phyloP scores from a whole-genome alignment of 1,140 invertebrate species.

The Holcopasites calliopsidis region DNA sequence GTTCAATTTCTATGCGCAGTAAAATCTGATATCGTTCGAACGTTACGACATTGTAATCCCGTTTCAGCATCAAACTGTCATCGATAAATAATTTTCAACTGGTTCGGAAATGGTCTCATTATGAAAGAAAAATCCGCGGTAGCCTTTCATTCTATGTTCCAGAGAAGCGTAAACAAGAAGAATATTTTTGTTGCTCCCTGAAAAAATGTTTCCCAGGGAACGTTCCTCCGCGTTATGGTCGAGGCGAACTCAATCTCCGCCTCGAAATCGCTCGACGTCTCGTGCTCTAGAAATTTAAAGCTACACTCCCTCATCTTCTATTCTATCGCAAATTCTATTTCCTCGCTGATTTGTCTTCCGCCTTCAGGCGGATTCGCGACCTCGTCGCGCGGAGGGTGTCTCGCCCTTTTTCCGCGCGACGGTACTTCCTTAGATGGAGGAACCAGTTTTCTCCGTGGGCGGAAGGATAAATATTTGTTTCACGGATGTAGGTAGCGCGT shows the following conservation, averaged over 20 bases:
- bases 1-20: background rate
- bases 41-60: background rate
- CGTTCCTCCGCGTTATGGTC: background rate
- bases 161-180: background rate
- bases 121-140: too few relatives aligned
- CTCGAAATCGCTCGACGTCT: conserved; percentile 6
- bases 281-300: background rate
- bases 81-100: background rate
- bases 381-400: background rate
- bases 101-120: background rate
- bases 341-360: conserved; percentile 22
- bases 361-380: background rate
- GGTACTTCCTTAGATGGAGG: background rate
- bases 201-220: background rate
- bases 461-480: conserved; percentile 33
- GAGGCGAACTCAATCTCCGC: background rate
- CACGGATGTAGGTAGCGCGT: background rate
- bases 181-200: background rate
- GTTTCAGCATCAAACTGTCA: background rate
- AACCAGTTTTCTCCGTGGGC: background rate
- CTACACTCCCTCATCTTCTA: conserved; percentile 2
- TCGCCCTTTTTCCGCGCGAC: background rate
- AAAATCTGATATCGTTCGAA: background rate
- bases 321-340: conserved; percentile 14
- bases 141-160: too few relatives aligned